phyloP scores from a whole-genome alignment of 2,113 vertebrate genomes.

The Bungarus multicinctus region DNA sequence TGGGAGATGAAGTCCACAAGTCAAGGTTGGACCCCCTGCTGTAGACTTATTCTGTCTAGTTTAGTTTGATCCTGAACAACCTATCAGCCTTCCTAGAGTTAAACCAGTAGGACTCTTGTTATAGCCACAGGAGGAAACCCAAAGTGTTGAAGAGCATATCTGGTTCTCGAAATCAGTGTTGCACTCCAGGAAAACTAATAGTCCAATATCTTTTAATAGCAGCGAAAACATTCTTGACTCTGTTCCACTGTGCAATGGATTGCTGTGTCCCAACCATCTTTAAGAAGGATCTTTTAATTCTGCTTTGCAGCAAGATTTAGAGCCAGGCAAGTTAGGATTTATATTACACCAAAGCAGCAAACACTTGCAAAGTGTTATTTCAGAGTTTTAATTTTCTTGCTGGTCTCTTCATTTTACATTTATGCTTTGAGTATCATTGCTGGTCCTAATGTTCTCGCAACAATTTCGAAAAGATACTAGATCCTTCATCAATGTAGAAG shows the following conservation, averaged over 20 bases:
- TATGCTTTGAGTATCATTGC: not conserved
- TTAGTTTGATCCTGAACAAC: not conserved
- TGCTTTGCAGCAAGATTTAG: not conserved
- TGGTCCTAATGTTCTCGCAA: not conserved
- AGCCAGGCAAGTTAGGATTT: not conserved
- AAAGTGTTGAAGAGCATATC: not conserved
- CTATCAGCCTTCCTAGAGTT: not conserved
- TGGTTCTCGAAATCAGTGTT: not conserved
- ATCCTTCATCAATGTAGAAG: not conserved
- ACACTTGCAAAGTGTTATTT: not conserved
- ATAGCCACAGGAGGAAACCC: not conserved
- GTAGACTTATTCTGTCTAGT: not conserved
- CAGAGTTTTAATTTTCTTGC: not conserved
- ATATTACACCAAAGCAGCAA: not conserved
- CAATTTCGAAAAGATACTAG: not conserved
- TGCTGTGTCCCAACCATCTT: not conserved
- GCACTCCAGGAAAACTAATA: not conserved
- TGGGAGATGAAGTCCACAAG: not conserved
- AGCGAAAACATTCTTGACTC: not conserved
- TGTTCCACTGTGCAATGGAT: not conserved
- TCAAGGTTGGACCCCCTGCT: not conserved
- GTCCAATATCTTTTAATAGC: not conserved
- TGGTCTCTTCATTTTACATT: not conserved
- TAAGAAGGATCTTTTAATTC: not conserved
- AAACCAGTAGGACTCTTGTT: not conserved